Conservation (phyloP, 2,888 invertebrate species). For the Metopia argyrocephala region DNA sequence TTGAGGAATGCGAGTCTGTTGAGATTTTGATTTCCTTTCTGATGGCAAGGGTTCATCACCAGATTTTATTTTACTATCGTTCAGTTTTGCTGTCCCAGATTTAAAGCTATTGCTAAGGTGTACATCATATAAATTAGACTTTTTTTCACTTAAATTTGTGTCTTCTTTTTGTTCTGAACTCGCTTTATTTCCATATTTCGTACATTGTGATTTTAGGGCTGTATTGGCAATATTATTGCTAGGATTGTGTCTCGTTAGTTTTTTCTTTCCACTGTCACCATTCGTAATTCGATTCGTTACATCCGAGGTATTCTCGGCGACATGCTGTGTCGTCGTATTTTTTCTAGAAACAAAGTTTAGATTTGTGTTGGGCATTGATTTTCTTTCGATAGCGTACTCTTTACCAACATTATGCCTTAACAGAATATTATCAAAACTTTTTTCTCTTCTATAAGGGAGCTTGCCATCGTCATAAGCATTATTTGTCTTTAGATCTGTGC, state of each 20-base stretch:
- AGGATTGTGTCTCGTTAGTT: not conserved
- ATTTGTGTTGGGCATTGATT: not conserved
- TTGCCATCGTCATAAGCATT: not conserved
- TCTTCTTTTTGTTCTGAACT: no score
- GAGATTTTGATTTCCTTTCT: conserved; percentile 2
- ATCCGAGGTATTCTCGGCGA: conserved; percentile 4
- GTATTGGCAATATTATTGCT: not conserved
- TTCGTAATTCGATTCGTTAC: not conserved
- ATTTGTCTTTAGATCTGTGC: not conserved
- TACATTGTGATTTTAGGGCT: no score
- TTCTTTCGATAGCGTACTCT: not conserved
- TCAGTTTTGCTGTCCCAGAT: no score
- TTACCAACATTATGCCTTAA: conserved; percentile 50
- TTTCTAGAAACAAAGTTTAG: no score
- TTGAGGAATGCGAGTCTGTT: conserved; percentile 67
- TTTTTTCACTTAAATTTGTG: no score
- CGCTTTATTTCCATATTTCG: no score
- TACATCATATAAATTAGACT: no score
- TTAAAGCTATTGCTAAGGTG: no score
- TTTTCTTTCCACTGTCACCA: not conserved
- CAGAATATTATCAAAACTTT: conserved; percentile 70
- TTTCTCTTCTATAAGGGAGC: conserved; percentile 67
- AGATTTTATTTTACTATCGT: no score
- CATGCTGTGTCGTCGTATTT: no score
- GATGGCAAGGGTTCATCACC: not conserved